A percentile compares a stretch with the other conserved stretches of the same genome.
Evolutionary conservation across 2,797 vertebrate genomes (phyloP).

Genomic region (Malurus leucopterus): DNA sequence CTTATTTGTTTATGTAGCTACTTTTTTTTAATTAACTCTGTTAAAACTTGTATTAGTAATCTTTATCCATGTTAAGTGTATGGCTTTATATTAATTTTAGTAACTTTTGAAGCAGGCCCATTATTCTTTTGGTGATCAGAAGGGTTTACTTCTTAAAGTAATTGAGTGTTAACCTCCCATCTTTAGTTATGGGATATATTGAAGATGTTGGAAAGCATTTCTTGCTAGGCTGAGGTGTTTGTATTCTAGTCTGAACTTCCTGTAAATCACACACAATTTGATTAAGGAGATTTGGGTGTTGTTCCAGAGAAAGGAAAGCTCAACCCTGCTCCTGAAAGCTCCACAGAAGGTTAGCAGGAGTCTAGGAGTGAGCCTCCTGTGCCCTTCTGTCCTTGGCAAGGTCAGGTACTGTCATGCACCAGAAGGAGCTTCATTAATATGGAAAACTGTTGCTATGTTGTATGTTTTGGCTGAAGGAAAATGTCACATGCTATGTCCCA

Average conservation of each 20-base stretch:
- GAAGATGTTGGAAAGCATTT: fast-evolving
- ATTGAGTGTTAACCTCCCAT: not conserved
- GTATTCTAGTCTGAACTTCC: not conserved
- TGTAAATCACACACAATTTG: not conserved
- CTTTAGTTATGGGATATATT: not conserved
- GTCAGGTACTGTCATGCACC: not conserved
- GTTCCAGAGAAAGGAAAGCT: not conserved
- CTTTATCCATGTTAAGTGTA: not conserved
- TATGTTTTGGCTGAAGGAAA: not conserved
- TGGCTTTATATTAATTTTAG: not conserved
- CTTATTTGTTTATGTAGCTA: not conserved
- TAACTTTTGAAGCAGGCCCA: not conserved
- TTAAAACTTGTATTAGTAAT: not conserved
- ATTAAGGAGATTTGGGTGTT: not conserved
- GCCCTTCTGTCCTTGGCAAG: not conserved
- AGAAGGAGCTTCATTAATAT: not conserved
- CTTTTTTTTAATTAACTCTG: not conserved
- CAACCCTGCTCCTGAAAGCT: not conserved
- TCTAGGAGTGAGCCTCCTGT: not conserved
- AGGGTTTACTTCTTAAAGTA: not conserved
- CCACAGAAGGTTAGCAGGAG: not conserved
- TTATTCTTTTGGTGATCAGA: not conserved
- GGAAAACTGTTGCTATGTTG: not conserved
- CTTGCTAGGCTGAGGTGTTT: not conserved
- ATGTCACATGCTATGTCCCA: not conserved